Evolutionary conservation across 2,888 invertebrate species (phyloP).

Genomic region (Lochmaea crataegi): DNA sequence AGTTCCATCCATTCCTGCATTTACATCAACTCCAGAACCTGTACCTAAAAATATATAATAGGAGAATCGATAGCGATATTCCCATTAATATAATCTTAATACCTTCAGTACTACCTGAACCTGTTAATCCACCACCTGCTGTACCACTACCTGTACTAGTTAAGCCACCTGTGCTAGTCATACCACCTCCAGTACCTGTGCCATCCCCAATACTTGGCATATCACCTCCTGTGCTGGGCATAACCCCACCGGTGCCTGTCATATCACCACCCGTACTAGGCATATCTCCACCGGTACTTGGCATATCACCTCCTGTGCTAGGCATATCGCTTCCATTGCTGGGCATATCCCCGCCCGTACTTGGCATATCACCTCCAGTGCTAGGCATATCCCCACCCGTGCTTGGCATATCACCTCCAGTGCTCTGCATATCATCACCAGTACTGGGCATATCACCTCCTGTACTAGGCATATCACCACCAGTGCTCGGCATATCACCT

Average conservation of each 20-base stretch:
- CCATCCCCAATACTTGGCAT: slow-evolving; percentile 46
- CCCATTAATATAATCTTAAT: background rate
- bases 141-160: slow-evolving; percentile 38
- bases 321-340: slow-evolving; percentile 47
- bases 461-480: slow-evolving; percentile 37
- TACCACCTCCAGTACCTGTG: slow-evolving; percentile 52
- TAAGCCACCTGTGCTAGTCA: slow-evolving; percentile 31
- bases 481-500: slow-evolving; percentile 37
- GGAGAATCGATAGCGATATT: background rate
- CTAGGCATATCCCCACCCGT: slow-evolving; percentile 35
- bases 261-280: slow-evolving; percentile 28
- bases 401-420: slow-evolving; percentile 18
- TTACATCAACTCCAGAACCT: slow-evolving; percentile 21
- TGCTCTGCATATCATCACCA: slow-evolving; percentile 29
- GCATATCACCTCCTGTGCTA: slow-evolving; percentile 33
- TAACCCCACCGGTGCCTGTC: slow-evolving; percentile 36
- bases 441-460: slow-evolving; percentile 21
- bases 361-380: slow-evolving; percentile 39
- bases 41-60: slow-evolving; percentile 1
- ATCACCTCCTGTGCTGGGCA: slow-evolving; percentile 40
- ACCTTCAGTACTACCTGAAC: slow-evolving; percentile 12
- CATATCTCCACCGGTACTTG: slow-evolving; percentile 26
- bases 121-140: slow-evolving; percentile 23
- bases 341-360: slow-evolving; percentile 39
- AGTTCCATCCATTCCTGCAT: slow-evolving; percentile 26